Conservation (phyloP, 2,797 vertebrate species). For the Chaetophractus vellerosus region DNA sequence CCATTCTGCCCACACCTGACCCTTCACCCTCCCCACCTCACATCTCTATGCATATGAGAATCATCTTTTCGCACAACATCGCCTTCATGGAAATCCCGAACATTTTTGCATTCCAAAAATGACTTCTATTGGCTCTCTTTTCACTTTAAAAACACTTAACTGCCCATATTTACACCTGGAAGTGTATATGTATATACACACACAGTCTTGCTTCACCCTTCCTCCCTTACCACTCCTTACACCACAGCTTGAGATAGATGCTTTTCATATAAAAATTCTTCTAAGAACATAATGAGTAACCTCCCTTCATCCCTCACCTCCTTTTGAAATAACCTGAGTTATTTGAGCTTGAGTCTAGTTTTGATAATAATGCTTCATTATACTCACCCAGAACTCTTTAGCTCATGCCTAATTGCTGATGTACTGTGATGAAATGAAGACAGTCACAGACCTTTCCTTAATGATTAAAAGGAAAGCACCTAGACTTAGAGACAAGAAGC, state of each 20-base stretch:
- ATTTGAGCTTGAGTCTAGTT: background rate
- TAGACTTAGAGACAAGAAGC: background rate
- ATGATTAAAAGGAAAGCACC: background rate
- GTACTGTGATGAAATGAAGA: background rate
- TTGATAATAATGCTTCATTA: background rate
- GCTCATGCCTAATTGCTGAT: background rate
- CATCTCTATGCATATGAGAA: constrained; percentile 23
- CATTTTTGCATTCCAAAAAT: constrained; percentile 40
- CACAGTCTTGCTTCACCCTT: background rate
- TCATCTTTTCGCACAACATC: background rate
- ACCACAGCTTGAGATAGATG: background rate
- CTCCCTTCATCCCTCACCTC: background rate
- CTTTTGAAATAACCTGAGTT: background rate
- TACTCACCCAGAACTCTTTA: background rate
- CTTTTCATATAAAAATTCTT: background rate
- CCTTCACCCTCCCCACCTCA: background rate
- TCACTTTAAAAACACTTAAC: constrained; percentile 51
- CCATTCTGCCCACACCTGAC: background rate
- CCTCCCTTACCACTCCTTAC: background rate
- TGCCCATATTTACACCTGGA: constrained; percentile 12
- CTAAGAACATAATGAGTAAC: background rate
- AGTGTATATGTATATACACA: background rate
- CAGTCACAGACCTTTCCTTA: background rate
- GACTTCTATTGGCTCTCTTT: background rate
- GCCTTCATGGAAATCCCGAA: constrained; percentile 20